Evolutionary conservation across 2,113 vertebrate genomes (phyloP), one percentile per base, ranked within the genome.

Genomic region (Megaptera novaeangliae): DNA sequence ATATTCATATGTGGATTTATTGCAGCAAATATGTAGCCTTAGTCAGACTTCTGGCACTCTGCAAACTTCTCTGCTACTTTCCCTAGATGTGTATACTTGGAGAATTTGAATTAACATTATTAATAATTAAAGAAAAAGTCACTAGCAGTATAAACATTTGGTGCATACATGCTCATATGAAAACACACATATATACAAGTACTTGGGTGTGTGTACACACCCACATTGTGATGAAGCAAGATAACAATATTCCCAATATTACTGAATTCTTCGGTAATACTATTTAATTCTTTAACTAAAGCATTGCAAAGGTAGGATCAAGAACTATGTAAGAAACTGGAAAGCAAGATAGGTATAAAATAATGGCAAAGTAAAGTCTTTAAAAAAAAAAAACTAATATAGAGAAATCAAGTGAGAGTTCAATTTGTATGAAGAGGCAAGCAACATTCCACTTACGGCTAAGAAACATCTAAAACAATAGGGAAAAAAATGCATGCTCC

Each of bases 21-120:
- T 31, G 52, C 4, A 96, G 36, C 15, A 88, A 81, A 69, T 71
- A 5, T 66, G 6, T 68, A 87, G 8, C 13, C 5, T 20, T n/a
- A 39, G 36, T 15, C 27, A 52, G 15, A 66, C 2, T 63, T 95
- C 2, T 29, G 9, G 36, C 46, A 78, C 3, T 86, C 23, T 64
- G 29, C 15, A 34, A 18, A 57, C 1, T 41, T 88, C 29, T 91
- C 14, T 17, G 20, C 23, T 75, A 27, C 5, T 52, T 80, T 66
- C 14, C 9, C 3, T 34, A 23, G 6, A 34, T 86, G 13, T 87
- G 1, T 44, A 21, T 74, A n/a, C 29, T 68, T 88, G 66, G 17
- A 83, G 5, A 71, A 87, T 72, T 92, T 18, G 71, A 78, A 91
- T 46, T 77, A 63, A 77, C 31, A 41, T 39, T 55, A 71, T 81